Evolutionary conservation across 2,888 invertebrate species (phyloP).

Genomic region (Sphaerophoria taeniata): DNA sequence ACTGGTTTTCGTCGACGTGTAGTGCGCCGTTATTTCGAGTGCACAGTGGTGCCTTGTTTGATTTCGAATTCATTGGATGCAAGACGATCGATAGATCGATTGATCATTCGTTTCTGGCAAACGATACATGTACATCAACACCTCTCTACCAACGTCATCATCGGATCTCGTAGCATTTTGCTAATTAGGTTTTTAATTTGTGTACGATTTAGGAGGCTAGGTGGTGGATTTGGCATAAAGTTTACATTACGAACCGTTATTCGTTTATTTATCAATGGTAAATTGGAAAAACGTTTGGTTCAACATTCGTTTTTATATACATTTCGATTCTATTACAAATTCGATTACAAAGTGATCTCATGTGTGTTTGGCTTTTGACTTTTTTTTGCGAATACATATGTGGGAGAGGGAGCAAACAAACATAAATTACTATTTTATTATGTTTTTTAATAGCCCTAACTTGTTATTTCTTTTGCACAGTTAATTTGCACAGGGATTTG

Average conservation of each 20-base stretch:
- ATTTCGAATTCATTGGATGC: background rate
- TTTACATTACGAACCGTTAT: conserved; percentile 41
- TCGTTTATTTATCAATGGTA: conserved; percentile 61
- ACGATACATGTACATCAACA: background rate
- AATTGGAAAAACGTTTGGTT: conserved; percentile 54
- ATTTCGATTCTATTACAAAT: conserved; percentile 19
- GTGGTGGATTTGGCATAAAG: conserved; percentile 15
- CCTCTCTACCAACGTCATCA: background rate
- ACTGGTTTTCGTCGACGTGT: background rate
- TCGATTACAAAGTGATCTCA: conserved; percentile 24
- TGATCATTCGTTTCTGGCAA: conserved; percentile 18
- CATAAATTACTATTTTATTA: conserved; percentile 25
- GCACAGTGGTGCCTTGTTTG: background rate
- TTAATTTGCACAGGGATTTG: conserved; percentile 19
- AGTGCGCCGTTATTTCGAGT: too few species aligned
- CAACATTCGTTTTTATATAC: conserved; percentile 36
- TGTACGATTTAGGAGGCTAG: background rate
- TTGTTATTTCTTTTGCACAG: conserved; percentile 2
- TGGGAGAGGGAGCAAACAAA: background rate
- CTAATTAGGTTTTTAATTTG: conserved; percentile 43
- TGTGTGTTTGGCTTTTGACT: background rate
- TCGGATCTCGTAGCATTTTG: conserved; percentile 7
- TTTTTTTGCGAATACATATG: background rate
- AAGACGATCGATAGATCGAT: conserved; percentile 5
- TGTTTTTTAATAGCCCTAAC: conserved; percentile 13